Conservation (phyloP, 2,888 invertebrate species). For the Euproctis similis region DNA sequence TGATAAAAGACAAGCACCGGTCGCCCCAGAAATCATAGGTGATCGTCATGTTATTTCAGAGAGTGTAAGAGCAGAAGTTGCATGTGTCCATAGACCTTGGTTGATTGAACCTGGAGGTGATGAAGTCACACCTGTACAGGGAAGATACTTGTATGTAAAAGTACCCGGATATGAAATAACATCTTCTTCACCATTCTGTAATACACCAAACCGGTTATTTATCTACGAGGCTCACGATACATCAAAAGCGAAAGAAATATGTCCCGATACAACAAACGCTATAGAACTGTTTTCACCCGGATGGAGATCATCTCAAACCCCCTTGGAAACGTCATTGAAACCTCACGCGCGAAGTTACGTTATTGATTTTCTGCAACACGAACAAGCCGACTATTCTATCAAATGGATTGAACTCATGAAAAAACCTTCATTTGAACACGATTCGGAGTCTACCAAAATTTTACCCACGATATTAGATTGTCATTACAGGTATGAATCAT, state of each 20-base stretch:
- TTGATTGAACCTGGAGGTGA: slow-evolving; percentile 85
- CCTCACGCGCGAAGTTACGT: slow-evolving; percentile 82
- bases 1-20: slow-evolving; percentile 72
- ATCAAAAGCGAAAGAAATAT: slow-evolving; percentile 78
- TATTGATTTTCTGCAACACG: slow-evolving; percentile 83
- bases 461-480: slow-evolving; percentile 77
- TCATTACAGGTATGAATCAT: slow-evolving; percentile 79
- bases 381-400: slow-evolving; percentile 83
- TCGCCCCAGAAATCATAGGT: slow-evolving; percentile 60
- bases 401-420: slow-evolving; percentile 88
- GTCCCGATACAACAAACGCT: slow-evolving; percentile 73
- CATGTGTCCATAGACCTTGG: slow-evolving; percentile 85
- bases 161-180: slow-evolving; percentile 79
- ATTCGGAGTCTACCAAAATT: slow-evolving; percentile 63
- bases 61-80: slow-evolving; percentile 71
- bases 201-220: slow-evolving; percentile 81
- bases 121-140: slow-evolving; percentile 74
- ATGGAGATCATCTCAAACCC: slow-evolving; percentile 73
- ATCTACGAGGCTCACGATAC: slow-evolving; percentile 83
- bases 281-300: slow-evolving; percentile 85
- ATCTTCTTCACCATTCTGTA: slow-evolving; percentile 71
- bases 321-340: slow-evolving; percentile 61
- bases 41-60: slow-evolving; percentile 71
- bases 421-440: slow-evolving; percentile 69
- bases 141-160: slow-evolving; percentile 83